phyloP scores from a whole-genome alignment of 1,140 invertebrate genomes.

The Anastatus disparis region DNA sequence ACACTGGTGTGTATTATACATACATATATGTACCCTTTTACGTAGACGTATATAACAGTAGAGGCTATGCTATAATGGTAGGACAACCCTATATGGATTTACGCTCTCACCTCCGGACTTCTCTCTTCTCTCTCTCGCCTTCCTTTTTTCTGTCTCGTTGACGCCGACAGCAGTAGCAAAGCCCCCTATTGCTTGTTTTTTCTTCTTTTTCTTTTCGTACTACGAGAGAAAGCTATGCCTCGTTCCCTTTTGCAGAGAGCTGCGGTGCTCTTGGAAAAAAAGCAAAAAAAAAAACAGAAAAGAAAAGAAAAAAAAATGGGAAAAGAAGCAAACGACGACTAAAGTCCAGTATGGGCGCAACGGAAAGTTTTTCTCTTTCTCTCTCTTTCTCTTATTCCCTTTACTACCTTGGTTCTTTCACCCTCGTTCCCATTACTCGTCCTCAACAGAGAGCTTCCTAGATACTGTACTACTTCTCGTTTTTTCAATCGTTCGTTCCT shows the following conservation, averaged over 20 bases:
- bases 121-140: constrained; percentile 50
- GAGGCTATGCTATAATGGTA: too few species aligned
- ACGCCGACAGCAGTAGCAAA: constrained; percentile 4
- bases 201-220: constrained; percentile 8
- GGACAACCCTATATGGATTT: constrained; percentile 59
- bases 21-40: too few species aligned
- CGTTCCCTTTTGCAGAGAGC: constrained; percentile 3
- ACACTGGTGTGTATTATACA: too few species aligned
- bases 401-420: too few species aligned
- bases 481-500: too few species aligned
- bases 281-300: background rate
- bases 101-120: constrained; percentile 43
- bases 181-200: constrained; percentile 29
- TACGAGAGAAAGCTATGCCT: too few species aligned
- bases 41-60: too few species aligned
- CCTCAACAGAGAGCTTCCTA: too few species aligned
- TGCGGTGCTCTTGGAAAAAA: background rate
- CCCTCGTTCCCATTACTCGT: constrained; percentile 23
- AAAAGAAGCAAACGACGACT: constrained; percentile 6
- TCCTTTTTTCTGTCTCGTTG: constrained; percentile 43
- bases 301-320: background rate
- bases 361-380: constrained; percentile 56
- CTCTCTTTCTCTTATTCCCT: too few species aligned
- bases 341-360: constrained; percentile 49
- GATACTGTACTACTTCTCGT: too few species aligned